phyloP scores from a whole-genome alignment of 1,140 invertebrate genomes.

The Trichonephila inaurata region DNA sequence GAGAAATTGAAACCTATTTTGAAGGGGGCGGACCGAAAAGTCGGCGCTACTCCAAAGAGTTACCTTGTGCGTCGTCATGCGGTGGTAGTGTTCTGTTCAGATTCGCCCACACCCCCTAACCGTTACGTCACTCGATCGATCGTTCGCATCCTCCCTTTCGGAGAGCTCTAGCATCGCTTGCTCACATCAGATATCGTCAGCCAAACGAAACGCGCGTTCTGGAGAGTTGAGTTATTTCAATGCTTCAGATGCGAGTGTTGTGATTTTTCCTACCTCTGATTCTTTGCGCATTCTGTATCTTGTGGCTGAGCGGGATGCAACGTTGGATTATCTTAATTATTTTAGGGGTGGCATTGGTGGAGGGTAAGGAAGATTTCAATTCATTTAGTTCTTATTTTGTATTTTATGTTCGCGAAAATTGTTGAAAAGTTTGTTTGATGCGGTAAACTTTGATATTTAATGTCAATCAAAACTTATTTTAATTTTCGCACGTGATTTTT shows the following conservation, averaged over 20 bases:
- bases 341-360: neutral
- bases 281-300: neutral
- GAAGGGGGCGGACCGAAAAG: neutral
- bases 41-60: neutral
- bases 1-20: neutral
- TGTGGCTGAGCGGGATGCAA: neutral
- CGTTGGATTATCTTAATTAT: slow-evolving; percentile 7
- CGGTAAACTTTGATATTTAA: too few relatives aligned
- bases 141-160: slow-evolving; percentile 19
- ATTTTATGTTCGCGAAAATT: neutral
- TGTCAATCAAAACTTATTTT: too few relatives aligned
- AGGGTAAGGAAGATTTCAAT: neutral
- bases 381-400: neutral
- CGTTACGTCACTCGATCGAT: slow-evolving; percentile 25
- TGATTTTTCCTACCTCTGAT: neutral
- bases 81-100: neutral
- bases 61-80: neutral
- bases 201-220: neutral
- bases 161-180: neutral
- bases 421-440: too few relatives aligned
- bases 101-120: slow-evolving; percentile 24
- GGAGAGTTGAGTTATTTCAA: slow-evolving; percentile 5
- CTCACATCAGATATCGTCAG: slow-evolving; percentile 26
- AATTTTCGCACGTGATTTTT: too few relatives aligned
- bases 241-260: slow-evolving; percentile 14